These are phyloP conservation scores for Scaptomyza tumidula DNA, from an alignment of 2,888 invertebrate genomes.

Conservation along the genomic window DNA sequence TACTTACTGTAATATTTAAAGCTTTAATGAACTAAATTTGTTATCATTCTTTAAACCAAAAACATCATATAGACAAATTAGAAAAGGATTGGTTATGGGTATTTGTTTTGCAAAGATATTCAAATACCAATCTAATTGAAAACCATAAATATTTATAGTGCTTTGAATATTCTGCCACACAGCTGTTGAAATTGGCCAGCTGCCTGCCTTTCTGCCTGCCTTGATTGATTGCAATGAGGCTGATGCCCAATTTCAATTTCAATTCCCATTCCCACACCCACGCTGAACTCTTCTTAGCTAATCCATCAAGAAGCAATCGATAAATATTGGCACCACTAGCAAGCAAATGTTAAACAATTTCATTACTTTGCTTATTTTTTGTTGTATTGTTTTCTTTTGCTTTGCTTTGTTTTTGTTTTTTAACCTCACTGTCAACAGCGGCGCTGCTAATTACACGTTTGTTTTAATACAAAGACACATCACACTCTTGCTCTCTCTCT, in stretches of 20 bases:
- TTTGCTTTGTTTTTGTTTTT: conserved; percentile 18
- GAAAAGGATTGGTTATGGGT: neutral
- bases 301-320: conserved; percentile 58
- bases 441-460: conserved; percentile 57
- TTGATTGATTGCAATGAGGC: conserved; percentile 50
- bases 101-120: conserved; percentile 23
- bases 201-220: conserved; percentile 24
- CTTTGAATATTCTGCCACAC: conserved; percentile 21
- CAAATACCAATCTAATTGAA: conserved; percentile 48
- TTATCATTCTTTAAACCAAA: neutral
- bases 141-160: conserved; percentile 48
- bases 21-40: no score
- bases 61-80: neutral
- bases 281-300: conserved; percentile 17
- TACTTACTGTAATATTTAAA: neutral
- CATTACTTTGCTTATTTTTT: conserved; percentile 21
- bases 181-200: conserved; percentile 61
- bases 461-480: conserved; percentile 17
- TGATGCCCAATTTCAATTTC: conserved; percentile 10
- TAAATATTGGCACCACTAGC: conserved; percentile 43
- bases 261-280: conserved; percentile 3
- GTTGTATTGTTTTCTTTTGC: no score
- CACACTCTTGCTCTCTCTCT: conserved; percentile 7
- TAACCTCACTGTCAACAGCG: conserved; percentile 60
- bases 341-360: conserved; percentile 32